Evolutionary conservation across 2,888 invertebrate genomes (phyloP), one percentile per base, ranked within the genome.

Genomic region (Bellardia pandia): DNA sequence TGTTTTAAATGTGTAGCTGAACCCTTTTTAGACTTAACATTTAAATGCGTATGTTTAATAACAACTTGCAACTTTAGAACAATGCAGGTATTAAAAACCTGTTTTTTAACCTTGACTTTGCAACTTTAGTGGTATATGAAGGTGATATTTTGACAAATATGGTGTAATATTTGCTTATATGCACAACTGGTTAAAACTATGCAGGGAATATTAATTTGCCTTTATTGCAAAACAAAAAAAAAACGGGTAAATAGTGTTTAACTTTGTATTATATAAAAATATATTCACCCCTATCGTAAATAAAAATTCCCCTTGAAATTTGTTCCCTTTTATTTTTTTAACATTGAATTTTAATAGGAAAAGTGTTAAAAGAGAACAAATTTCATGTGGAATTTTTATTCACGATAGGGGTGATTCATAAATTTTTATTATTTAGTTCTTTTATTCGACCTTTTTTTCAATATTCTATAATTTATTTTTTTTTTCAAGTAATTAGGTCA

Each of bases 61-160:
- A 60, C 8, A 23, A 11, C 11, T 30, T 23, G 13, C 30, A 58
- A 23, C 13, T 66, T 66, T 45, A 66, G 66, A 66, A 66, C 42
- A 0, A 14, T 56, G 16, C 7, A 33, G 3, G 13, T 60, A 14
- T 3, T 33, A 60, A 60, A 60, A 33, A 60, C 33, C 60, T 3
- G 33, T 33, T 33, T 33, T 60, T 60, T 6, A 64, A 64, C 37
- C 76, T 51, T 76, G 64, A 64, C 64, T 76, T 64, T 64, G 16
- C 8, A 13, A 40, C 51, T 37, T 23, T 40, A 51, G 16, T 1
- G 42, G 30, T 30, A 53, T n/a, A 23, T 66, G 56, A 77, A 76
- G 66, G 76, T 23, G 3, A 8, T 2, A 5, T 23, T 16, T 16
- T 16, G 1, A 14, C 7, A 62, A 37, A 37, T 5, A 23, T 30